A percentile compares a stretch with the other conserved stretches of the same genome.
Evolutionary conservation across 2,113 vertebrate species (phyloP).

Genomic region (Hemibagrus wyckioides): DNA sequence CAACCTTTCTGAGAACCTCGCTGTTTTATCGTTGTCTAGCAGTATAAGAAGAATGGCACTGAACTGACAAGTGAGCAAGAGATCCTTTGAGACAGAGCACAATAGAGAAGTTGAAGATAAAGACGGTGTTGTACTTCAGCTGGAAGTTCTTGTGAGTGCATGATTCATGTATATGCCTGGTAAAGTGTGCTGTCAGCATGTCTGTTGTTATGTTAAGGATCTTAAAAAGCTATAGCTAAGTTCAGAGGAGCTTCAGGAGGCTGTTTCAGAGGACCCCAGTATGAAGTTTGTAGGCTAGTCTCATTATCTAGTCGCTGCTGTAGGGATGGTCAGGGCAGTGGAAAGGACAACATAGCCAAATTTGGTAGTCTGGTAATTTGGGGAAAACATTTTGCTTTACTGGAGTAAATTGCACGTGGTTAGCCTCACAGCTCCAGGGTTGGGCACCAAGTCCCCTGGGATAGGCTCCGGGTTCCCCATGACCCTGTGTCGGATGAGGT

Average conservation of each 20-base stretch:
- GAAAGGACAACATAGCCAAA: not conserved
- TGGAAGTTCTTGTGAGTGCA: conserved; percentile 40
- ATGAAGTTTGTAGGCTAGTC: not conserved
- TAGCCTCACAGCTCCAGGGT: too few relatives aligned
- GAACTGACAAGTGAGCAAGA: not conserved
- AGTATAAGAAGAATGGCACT: not conserved
- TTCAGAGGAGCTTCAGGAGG: not conserved
- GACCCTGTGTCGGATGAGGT: too few relatives aligned
- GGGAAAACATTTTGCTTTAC: not conserved
- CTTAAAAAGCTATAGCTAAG: conserved; percentile 22
- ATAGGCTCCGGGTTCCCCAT: too few relatives aligned
- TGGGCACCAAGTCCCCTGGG: too few relatives aligned
- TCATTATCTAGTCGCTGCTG: not conserved
- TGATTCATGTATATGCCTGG: conserved; percentile 12
- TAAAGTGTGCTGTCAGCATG: conserved; percentile 22
- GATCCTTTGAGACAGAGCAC: not conserved
- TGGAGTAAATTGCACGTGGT: not conserved
- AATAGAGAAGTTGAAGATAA: conserved; percentile 1
- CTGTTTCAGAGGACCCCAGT: not conserved
- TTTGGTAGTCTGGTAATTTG: not conserved
- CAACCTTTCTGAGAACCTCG: not conserved
- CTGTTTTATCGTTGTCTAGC: conserved; percentile 26
- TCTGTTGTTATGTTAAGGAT: conserved; percentile 39
- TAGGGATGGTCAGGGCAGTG: not conserved
- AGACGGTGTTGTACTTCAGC: not conserved